Evolutionary conservation across 2,113 vertebrate species (phyloP).

Genomic region (Pelecanoides urinatrix): DNA sequence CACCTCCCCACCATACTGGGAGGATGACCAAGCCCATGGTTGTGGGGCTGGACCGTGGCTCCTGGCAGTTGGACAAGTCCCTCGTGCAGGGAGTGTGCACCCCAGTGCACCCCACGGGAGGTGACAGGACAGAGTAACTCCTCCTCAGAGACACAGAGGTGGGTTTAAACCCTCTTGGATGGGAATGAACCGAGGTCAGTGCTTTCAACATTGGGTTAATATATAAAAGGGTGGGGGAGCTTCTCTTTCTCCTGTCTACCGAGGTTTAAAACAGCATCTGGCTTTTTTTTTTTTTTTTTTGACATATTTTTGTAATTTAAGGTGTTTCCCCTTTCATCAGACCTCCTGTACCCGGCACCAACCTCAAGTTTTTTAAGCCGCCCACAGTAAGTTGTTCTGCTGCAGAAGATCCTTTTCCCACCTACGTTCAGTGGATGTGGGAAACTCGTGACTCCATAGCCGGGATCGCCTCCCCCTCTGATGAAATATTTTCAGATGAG

Average conservation of each 20-base stretch:
- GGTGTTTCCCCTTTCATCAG: not conserved
- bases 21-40: not conserved
- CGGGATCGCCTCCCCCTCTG: not conserved
- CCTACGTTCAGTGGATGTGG: not conserved
- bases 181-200: not conserved
- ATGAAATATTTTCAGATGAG: not conserved
- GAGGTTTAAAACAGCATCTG: not conserved
- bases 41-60: not conserved
- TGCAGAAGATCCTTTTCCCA: not conserved
- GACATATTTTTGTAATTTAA: not conserved
- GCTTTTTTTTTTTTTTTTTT: not conserved
- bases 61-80: not conserved
- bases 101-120: not conserved
- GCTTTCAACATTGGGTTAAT: not conserved
- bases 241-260: not conserved
- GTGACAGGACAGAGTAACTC: not conserved
- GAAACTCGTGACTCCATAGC: not conserved
- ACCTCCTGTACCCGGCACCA: not conserved
- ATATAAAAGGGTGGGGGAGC: not conserved
- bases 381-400: not conserved
- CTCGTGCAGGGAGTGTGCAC: fast-evolving
- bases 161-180: not conserved
- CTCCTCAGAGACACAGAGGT: not conserved
- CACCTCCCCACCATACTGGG: not conserved
- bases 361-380: not conserved